A percentile compares a stretch with the other conserved stretches of the same genome.
These are phyloP conservation scores for Artibeus jamaicensis DNA, from an alignment of 2,797 vertebrate genomes.

Conservation along the genomic window DNA sequence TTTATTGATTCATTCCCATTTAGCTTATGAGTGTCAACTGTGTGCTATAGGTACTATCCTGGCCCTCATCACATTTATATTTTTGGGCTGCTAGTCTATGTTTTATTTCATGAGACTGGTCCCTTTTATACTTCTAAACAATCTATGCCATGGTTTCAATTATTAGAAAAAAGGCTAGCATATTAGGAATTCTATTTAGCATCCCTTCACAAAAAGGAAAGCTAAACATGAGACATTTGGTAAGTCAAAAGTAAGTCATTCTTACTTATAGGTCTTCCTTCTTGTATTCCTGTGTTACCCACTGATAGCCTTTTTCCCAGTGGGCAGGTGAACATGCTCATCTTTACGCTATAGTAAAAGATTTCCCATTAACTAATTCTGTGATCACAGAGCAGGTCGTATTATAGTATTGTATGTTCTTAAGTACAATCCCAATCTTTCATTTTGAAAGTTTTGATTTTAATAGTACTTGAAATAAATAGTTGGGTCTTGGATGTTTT, in stretches of 20 bases:
- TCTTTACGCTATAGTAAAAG: not conserved
- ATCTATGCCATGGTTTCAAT: not conserved
- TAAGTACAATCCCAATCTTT: slow-evolving; percentile 3
- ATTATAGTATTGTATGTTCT: not conserved
- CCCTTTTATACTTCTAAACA: not conserved
- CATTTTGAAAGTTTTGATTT: slow-evolving; percentile 17
- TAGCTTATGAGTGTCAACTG: not conserved
- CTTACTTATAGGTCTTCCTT: not conserved
- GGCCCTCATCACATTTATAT: not conserved
- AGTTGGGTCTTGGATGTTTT: not conserved
- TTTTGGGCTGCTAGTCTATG: not conserved
- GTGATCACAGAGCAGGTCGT: not conserved
- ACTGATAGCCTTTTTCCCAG: not conserved
- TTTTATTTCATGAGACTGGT: not conserved
- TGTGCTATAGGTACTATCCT: not conserved
- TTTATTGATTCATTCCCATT: not conserved
- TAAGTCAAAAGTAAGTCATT: slow-evolving; percentile 6
- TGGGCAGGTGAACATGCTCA: not conserved
- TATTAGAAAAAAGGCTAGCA: not conserved
- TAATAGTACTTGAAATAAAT: slow-evolving; percentile 21
- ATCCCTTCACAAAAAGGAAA: not conserved
- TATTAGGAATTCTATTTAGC: not conserved
- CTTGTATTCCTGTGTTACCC: not conserved
- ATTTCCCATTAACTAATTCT: not conserved
- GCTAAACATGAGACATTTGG: not conserved